phyloP scores from a whole-genome alignment of 2,113 vertebrate species.

The Sturnira hondurensis region DNA sequence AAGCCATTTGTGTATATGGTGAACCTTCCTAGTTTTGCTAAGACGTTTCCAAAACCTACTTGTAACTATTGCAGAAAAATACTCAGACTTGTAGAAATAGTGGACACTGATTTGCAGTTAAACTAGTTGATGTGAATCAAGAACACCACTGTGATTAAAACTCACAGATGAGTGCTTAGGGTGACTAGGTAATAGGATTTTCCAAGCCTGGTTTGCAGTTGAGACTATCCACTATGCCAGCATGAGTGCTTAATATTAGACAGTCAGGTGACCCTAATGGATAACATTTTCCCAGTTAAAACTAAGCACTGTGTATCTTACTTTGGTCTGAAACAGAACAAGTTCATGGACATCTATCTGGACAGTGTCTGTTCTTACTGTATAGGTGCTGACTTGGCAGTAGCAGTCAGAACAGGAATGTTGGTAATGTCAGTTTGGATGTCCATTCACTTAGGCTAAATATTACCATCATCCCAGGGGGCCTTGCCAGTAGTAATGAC shows the following conservation, averaged over 20 bases:
- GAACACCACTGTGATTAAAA: not conserved
- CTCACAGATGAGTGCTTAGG: not conserved
- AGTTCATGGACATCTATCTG: not conserved
- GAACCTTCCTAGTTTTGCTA: not conserved
- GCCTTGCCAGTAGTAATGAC: not conserved
- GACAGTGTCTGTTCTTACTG: not conserved
- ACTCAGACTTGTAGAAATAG: not conserved
- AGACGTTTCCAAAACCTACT: not conserved
- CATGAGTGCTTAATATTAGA: not conserved
- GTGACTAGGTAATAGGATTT: not conserved
- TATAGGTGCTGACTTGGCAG: not conserved
- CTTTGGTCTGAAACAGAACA: not conserved
- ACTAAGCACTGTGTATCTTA: not conserved
- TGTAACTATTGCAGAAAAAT: not conserved
- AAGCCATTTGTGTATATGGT: not conserved
- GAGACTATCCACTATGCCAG: too few species aligned
- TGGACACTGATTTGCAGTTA: not conserved
- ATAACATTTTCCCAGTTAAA: not conserved
- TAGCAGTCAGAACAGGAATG: not conserved
- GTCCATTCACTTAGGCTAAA: not conserved
- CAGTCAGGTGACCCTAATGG: not conserved
- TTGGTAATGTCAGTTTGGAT: not conserved
- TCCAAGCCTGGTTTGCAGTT: not conserved
- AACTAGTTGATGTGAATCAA: not conserved
- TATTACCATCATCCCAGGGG: not conserved